Evolutionary conservation across 2,797 vertebrate species (phyloP), one percentile per base, ranked within the genome.

Genomic region (Caiman crocodilus): DNA sequence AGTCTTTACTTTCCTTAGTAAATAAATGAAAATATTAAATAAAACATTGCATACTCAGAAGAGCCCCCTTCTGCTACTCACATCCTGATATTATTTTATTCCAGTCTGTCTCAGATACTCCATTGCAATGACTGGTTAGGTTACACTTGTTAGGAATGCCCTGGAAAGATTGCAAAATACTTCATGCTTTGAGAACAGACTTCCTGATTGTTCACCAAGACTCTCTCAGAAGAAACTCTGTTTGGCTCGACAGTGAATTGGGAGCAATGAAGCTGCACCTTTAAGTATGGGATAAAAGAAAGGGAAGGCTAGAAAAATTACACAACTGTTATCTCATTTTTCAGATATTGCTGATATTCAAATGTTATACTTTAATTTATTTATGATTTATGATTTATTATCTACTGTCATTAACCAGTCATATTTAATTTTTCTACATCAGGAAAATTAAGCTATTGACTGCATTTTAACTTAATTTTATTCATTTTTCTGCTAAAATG

Each of bases 51-150:
- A 30, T 28, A 78, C 91, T 61, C 18, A 57, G 6, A 18, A 85
- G 25, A 67, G 56, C 86, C 90, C n/a, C 32, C 56, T 94, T 91
- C 82, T 60, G 61, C 74, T 76, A 35, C 56, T 57, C 55, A n/a
- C 73, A 17, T 7, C 64, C 61, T 76, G 58, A 1, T 81, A 63
- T 11, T 78, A 8, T 65, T 94, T 80, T 77, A 57, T 42, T 25
- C 76, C 65, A 89, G 81, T 14, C 5, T 95, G 87, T 90, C 64
- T 61, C 81, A 90, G 58, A 64, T 93, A 64, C 74, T 35, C 80
- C 30, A 88, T 56, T 56, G 8, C 4, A 9, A 59, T 71, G 58
- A 74, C 56, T 76, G 60, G 28, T 26, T 73, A 69, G 18, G 12
- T 90, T 79, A 81, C 0, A 6, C 58, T 93, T 64, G 32, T 64